A percentile compares a stretch with the other conserved stretches of the same genome.
Conservation (phyloP, 2,888 invertebrate species). For the Anthophora plumipes region DNA sequence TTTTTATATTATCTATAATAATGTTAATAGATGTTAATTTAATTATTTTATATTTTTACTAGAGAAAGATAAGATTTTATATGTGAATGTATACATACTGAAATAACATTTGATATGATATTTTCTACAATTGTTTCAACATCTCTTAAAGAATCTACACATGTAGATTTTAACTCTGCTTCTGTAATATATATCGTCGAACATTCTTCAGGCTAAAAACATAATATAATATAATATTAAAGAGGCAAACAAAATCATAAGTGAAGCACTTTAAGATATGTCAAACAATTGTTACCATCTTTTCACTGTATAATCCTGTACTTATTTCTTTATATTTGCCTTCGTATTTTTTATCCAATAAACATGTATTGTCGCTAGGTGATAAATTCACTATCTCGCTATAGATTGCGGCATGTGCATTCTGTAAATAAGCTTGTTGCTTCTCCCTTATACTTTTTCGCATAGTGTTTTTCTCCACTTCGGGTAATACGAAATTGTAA, state of each 20-base stretch:
- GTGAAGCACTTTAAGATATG: background rate
- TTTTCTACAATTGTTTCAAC: conserved; percentile 22
- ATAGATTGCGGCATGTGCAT: conserved; percentile 84
- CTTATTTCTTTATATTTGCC: background rate
- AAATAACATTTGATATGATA: conserved; percentile 12
- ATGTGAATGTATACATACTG: background rate
- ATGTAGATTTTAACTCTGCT: background rate
- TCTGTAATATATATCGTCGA: background rate
- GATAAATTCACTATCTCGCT: conserved; percentile 72
- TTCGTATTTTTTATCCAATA: background rate
- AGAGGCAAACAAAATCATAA: background rate
- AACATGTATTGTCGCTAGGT: conserved; percentile 13
- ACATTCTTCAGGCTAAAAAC: conserved; percentile 22
- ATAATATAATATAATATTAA: conserved; percentile 15
- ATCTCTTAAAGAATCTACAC: background rate
- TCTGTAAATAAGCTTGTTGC: conserved; percentile 82
- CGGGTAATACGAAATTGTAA: conserved; percentile 83
- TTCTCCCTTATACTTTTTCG: conserved; percentile 81
- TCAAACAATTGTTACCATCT: conserved; percentile 14
- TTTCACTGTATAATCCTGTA: background rate
- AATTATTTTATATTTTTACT: background rate
- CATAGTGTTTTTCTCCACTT: conserved; percentile 84
- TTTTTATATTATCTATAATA: conserved; percentile 4
- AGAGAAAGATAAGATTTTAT: background rate
- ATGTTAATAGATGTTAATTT: background rate